Evolutionary conservation across 2,888 invertebrate genomes (phyloP).

Genomic region (Tetranychus piercei): DNA sequence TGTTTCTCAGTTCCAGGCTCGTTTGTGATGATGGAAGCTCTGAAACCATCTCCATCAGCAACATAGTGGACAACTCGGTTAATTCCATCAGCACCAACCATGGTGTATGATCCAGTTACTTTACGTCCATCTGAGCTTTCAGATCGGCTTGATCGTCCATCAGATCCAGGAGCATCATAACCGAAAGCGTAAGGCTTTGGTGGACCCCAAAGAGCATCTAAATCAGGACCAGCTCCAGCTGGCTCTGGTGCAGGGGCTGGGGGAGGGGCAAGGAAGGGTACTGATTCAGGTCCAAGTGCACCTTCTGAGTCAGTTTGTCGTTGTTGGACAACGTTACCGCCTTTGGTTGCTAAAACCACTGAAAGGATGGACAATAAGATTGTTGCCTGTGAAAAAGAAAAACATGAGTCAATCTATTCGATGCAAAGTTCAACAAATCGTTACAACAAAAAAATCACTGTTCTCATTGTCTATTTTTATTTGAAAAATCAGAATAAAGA

Average conservation of each 20-base stretch:
- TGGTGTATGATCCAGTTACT: constrained; percentile 15
- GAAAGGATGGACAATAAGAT: background rate
- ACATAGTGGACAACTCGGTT: constrained; percentile 19
- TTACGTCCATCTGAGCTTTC: constrained; percentile 14
- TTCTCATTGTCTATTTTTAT: too few relatives aligned
- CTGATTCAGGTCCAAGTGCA: background rate
- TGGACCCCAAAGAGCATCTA: constrained; percentile 10
- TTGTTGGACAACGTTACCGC: background rate
- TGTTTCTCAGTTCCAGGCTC: constrained; percentile 19
- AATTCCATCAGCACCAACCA: constrained; percentile 15
- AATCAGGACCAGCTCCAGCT: constrained; percentile 7
- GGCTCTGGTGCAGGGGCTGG: constrained; percentile 10
- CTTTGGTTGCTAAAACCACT: background rate
- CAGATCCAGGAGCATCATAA: constrained; percentile 12
- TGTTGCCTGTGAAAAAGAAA: background rate
- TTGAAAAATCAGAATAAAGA: too few relatives aligned
- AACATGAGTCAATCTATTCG: background rate
- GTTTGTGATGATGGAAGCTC: constrained; percentile 17
- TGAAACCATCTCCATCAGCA: constrained; percentile 19
- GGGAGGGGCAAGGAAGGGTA: constrained; percentile 8
- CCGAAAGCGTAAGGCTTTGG: constrained; percentile 15
- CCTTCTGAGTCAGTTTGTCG: constrained; percentile 2
- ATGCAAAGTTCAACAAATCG: too few relatives aligned
- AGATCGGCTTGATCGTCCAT: constrained; percentile 7
- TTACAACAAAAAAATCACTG: too few relatives aligned